phyloP scores from a whole-genome alignment of 2,113 vertebrate genomes.

The Corvus hawaiiensis region DNA sequence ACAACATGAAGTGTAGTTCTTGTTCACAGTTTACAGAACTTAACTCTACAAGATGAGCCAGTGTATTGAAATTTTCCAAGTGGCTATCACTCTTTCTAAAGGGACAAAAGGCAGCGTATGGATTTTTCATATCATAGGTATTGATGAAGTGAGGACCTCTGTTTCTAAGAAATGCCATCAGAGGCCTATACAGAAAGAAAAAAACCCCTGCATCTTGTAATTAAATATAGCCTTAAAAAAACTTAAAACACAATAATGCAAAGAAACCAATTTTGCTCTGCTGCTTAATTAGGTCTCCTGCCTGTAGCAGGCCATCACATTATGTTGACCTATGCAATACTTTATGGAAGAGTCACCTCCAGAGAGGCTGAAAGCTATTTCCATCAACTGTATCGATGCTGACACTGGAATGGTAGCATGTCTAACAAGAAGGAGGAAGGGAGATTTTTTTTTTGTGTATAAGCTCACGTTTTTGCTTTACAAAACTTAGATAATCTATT shows the following conservation, averaged over 20 bases:
- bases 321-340: constrained; percentile 62
- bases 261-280: constrained; percentile 59
- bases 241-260: constrained; percentile 49
- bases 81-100: neutral
- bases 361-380: constrained; percentile 57
- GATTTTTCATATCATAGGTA: constrained; percentile 23
- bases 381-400: constrained; percentile 42
- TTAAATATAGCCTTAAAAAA: constrained; percentile 40
- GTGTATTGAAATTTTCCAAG: neutral
- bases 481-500: neutral
- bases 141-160: neutral
- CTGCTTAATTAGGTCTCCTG: constrained; percentile 60
- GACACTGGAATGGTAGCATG: neutral
- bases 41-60: neutral
- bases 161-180: neutral
- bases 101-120: neutral
- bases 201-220: constrained; percentile 12
- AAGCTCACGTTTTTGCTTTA: neutral
- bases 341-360: constrained; percentile 54
- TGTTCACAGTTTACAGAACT: neutral
- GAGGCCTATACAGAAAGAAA: neutral
- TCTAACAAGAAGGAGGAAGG: constrained; percentile 23
- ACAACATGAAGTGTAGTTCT: neutral
- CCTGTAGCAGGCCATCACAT: constrained; percentile 40
- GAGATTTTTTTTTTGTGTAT: neutral